phyloP scores from a whole-genome alignment of 2,888 invertebrate genomes.

The Hemithea aestivaria region DNA sequence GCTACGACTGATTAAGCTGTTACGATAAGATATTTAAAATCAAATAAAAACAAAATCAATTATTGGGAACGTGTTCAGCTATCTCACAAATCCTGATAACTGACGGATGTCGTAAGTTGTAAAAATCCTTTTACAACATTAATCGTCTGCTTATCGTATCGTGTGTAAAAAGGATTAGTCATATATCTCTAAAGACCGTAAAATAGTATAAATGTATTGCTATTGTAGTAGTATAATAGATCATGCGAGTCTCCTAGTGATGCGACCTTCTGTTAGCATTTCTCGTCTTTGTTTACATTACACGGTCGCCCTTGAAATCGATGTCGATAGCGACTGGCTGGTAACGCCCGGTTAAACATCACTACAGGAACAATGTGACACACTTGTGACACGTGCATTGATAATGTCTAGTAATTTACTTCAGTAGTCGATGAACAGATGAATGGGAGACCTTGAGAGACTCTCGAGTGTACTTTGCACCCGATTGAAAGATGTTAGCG shows the following conservation, averaged over 20 bases:
- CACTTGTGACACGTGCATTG: background rate
- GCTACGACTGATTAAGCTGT: too few species aligned
- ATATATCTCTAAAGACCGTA: too few species aligned
- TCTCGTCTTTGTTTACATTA: background rate
- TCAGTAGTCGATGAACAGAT: conserved; percentile 7
- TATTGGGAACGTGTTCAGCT: too few species aligned
- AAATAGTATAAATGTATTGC: too few species aligned
- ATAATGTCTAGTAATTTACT: conserved; percentile 8
- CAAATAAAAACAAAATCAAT: too few species aligned
- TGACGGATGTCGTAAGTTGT: background rate
- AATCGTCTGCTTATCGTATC: too few species aligned
- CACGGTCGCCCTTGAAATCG: background rate
- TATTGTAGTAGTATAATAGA: too few species aligned
- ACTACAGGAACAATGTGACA: conserved; percentile 1
- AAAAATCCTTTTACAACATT: too few species aligned
- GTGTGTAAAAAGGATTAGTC: too few species aligned
- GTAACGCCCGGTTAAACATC: conserved; percentile 6
- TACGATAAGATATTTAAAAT: too few species aligned
- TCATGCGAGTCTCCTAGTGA: too few species aligned
- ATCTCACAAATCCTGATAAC: conserved; percentile 6
- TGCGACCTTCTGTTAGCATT: too few species aligned
- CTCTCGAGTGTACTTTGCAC: conserved; percentile 29
- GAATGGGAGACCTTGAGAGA: conserved; percentile 26
- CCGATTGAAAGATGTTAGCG: conserved; percentile 4
- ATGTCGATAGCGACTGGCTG: conserved; percentile 3